phyloP scores from a whole-genome alignment of 1,140 invertebrate genomes.

The Carposina sasakii region DNA sequence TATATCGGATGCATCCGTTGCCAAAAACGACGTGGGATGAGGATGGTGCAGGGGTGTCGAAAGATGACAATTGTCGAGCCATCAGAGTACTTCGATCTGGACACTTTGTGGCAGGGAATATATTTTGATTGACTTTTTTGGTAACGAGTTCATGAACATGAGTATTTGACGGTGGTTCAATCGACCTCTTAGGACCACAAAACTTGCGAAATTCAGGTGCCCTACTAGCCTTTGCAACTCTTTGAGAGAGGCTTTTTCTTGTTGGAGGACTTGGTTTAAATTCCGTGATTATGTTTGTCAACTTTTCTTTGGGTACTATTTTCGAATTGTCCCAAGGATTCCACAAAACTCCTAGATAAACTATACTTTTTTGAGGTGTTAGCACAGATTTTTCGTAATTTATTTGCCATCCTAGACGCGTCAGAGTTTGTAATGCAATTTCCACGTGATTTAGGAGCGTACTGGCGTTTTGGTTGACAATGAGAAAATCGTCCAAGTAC shows the following conservation, averaged over 20 bases:
- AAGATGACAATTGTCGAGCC: slow-evolving; percentile 14
- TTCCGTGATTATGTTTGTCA: neutral
- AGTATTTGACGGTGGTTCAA: slow-evolving; percentile 14
- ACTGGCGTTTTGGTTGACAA: slow-evolving; percentile 9
- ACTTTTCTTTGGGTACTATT: slow-evolving; percentile 21
- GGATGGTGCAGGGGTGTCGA: slow-evolving; percentile 8
- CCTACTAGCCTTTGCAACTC: slow-evolving; percentile 32
- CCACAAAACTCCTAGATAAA: slow-evolving; percentile 31
- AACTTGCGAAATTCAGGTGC: slow-evolving; percentile 63
- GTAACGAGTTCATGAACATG: neutral
- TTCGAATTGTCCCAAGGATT: slow-evolving; percentile 25
- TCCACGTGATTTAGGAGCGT: slow-evolving; percentile 2
- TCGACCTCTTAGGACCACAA: slow-evolving; percentile 69
- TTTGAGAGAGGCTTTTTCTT: slow-evolving; percentile 15
- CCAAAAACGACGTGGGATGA: slow-evolving; percentile 24
- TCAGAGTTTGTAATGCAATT: slow-evolving; percentile 7
- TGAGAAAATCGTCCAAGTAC: slow-evolving; percentile 28
- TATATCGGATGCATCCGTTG: slow-evolving; percentile 35
- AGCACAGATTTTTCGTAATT: slow-evolving; percentile 21
- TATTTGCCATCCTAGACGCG: slow-evolving; percentile 19
- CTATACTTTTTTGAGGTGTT: slow-evolving; percentile 10
- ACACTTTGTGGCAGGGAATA: neutral
- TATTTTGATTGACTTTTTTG: neutral
- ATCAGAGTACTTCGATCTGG: slow-evolving; percentile 11
- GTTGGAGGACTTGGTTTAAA: slow-evolving; percentile 2